These are phyloP conservation scores for Drosophila arawakana DNA, from an alignment of 1,140 invertebrate species.

Conservation along the genomic window DNA sequence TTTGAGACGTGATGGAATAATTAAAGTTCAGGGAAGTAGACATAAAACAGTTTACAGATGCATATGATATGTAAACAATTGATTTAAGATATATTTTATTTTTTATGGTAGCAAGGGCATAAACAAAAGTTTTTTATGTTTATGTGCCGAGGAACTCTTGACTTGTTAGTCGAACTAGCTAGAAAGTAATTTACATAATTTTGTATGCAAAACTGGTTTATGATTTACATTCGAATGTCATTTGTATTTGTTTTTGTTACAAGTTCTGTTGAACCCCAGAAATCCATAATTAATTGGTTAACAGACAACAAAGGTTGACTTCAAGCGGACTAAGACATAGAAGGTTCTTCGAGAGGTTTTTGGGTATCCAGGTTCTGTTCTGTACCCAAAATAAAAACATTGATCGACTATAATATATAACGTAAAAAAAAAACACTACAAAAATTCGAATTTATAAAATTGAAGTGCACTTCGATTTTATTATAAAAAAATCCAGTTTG, in stretches of 20 bases:
- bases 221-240: conserved; percentile 22
- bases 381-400: background rate
- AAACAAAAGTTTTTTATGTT: background rate
- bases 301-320: background rate
- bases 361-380: conserved; percentile 37
- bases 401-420: background rate
- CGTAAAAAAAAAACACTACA: conserved; percentile 2
- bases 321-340: background rate
- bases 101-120: conserved; percentile 13
- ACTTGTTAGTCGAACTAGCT: background rate
- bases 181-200: conserved; percentile 41
- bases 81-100: conserved; percentile 11
- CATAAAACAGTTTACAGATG: conserved; percentile 38
- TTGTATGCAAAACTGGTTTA: conserved; percentile 34
- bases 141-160: too few species aligned
- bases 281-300: conserved; percentile 12
- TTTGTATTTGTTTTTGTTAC: conserved; percentile 43
- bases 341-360: conserved; percentile 32
- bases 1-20: conserved; percentile 51
- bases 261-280: conserved; percentile 49
- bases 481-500: too few species aligned
- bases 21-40: conserved; percentile 20
- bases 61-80: conserved; percentile 6
- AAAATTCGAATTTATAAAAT: background rate
- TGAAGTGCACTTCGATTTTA: too few species aligned